Percentiles rank a stretch among this genome's conserved stretches.
Conservation (phyloP, 2,888 invertebrate genomes). For the Troides helena region DNA sequence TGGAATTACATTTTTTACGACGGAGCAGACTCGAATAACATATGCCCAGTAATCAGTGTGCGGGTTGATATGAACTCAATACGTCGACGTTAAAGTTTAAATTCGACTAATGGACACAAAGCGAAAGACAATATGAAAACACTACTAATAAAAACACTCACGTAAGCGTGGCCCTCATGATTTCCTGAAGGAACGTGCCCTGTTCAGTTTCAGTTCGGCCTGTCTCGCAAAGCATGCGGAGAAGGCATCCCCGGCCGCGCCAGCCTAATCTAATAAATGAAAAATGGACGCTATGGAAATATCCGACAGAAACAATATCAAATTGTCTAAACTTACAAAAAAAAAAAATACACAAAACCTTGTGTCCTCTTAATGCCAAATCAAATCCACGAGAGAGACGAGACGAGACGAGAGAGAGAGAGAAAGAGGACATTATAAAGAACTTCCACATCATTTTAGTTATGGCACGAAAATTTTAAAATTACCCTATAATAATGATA, state of each 20-base stretch:
- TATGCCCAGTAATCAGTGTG: constrained; percentile 1
- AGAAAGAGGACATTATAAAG: no score
- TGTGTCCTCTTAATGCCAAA: no score
- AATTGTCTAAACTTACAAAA: no score
- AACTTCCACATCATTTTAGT: no score
- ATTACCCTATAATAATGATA: no score
- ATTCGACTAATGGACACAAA: constrained; percentile 7
- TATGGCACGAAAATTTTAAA: no score
- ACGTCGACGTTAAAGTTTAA: constrained; percentile 2
- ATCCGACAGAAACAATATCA: not conserved
- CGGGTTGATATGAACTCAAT: constrained; percentile 15
- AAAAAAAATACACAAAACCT: no score
- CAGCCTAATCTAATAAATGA: constrained; percentile 67
- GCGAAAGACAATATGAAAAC: constrained; percentile 23
- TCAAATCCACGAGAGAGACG: no score
- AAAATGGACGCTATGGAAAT: constrained; percentile 25
- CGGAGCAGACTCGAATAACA: constrained; percentile 22
- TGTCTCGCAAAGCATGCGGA: constrained; percentile 82
- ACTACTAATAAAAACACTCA: constrained; percentile 58
- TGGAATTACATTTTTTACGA: constrained; percentile 30
- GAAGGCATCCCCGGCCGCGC: constrained; percentile 80
- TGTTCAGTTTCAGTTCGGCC: constrained; percentile 64
- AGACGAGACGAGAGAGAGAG: no score
- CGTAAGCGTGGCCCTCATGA: constrained; percentile 83
- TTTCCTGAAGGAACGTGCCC: constrained; percentile 83